Percentiles rank a stretch among this genome's conserved stretches.
These are phyloP conservation scores for Xiphorhynchus elegans DNA, from an alignment of 2,113 vertebrate species.

Conservation along the genomic window DNA sequence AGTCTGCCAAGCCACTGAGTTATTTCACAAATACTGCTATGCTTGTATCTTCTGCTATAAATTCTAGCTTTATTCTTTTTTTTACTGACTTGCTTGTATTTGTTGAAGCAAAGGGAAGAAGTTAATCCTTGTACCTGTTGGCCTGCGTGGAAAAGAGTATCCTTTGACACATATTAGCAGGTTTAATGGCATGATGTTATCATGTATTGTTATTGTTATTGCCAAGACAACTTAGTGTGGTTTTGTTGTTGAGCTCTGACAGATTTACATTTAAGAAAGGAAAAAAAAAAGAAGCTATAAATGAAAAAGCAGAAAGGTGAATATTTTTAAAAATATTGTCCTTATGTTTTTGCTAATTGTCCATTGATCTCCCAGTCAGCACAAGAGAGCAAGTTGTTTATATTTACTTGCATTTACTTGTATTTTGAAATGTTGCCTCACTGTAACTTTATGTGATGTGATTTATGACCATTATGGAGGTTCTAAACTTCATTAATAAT, in stretches of 20 bases:
- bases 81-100: background rate
- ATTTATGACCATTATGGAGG: background rate
- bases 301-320: background rate
- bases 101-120: background rate
- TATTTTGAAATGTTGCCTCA: background rate
- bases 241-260: background rate
- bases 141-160: background rate
- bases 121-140: background rate
- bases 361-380: background rate
- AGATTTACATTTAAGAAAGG: background rate
- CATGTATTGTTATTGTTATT: background rate
- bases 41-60: background rate
- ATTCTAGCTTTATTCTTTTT: background rate
- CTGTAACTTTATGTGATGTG: background rate
- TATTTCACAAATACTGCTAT: background rate
- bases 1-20: background rate
- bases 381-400: background rate
- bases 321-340: background rate
- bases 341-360: background rate
- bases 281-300: background rate
- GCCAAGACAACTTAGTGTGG: background rate
- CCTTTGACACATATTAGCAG: background rate
- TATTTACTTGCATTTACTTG: background rate
- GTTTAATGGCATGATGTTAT: background rate
- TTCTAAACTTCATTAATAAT: background rate